Conservation (phyloP, 2,888 invertebrate species). For the Nephrotoma flavescens region DNA sequence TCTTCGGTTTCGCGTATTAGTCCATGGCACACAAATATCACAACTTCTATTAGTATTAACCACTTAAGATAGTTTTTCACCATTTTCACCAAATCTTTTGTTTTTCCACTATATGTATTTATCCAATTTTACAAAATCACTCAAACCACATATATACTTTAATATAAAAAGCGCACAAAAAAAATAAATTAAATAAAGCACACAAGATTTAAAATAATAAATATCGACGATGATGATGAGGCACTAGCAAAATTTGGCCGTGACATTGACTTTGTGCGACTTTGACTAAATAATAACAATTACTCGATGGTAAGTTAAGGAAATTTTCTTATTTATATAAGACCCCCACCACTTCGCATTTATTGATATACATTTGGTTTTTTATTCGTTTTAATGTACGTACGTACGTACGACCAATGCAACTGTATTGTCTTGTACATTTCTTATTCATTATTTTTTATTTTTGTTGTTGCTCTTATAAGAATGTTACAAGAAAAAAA, state of each 20-base stretch:
- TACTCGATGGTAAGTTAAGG: background rate
- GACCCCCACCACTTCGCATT: background rate
- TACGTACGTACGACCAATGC: background rate
- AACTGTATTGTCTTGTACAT: background rate
- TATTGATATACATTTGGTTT: background rate
- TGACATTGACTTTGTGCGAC: constrained; percentile 6
- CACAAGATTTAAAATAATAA: background rate
- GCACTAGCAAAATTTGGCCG: background rate
- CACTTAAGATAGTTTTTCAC: background rate
- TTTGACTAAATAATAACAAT: background rate
- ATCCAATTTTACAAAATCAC: background rate
- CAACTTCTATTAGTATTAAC: background rate
- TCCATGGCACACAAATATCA: background rate
- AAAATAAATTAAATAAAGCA: background rate
- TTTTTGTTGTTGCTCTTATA: background rate
- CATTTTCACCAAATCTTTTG: background rate
- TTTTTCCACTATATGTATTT: background rate
- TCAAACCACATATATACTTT: background rate
- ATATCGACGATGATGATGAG: background rate
- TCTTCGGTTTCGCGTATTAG: background rate
- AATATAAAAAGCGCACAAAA: background rate
- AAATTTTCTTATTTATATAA: background rate
- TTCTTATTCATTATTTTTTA: background rate
- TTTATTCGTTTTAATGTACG: background rate
- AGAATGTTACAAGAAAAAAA: background rate